Conservation (phyloP, 2,797 vertebrate species). For the Craterocephalus amniculus region DNA sequence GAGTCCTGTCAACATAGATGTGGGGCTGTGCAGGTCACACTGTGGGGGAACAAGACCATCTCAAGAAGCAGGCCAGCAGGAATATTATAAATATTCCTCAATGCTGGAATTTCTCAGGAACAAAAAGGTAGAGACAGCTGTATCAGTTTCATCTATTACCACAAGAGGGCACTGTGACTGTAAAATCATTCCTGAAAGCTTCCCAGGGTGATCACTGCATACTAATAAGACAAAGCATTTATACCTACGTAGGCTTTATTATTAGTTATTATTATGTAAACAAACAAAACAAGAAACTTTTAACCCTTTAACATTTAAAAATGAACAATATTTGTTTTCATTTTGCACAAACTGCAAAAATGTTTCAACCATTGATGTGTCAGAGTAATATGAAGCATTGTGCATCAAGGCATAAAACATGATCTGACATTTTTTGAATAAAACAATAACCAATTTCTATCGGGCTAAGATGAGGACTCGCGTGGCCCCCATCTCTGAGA, state of each 20-base stretch:
- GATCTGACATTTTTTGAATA: constrained; percentile 8
- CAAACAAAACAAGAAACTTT: background rate
- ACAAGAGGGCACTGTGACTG: constrained; percentile 48
- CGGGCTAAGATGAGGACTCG: constrained; percentile 40
- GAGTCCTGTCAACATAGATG: constrained; percentile 81
- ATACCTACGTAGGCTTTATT: background rate
- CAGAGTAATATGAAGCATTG: background rate
- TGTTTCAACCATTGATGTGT: too few species aligned
- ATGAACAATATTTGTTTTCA: background rate
- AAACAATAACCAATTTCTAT: background rate
- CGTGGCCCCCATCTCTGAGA: constrained; percentile 12
- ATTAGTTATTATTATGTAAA: too few species aligned
- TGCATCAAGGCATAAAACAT: background rate
- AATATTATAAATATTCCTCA: constrained; percentile 78
- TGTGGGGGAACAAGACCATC: constrained; percentile 67
- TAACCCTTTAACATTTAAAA: background rate
- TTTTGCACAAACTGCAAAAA: background rate
- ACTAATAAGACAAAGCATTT: background rate
- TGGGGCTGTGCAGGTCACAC: constrained; percentile 80
- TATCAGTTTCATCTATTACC: constrained; percentile 5
- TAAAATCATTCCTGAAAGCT: background rate
- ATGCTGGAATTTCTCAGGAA: constrained; percentile 83
- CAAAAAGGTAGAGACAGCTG: constrained; percentile 77
- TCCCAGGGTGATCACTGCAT: background rate
- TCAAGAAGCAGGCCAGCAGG: constrained; percentile 59